Base-by-base conservation (phyloP, 2,797 vertebrate genomes). In the Ctenopoma multispine region DNA sequence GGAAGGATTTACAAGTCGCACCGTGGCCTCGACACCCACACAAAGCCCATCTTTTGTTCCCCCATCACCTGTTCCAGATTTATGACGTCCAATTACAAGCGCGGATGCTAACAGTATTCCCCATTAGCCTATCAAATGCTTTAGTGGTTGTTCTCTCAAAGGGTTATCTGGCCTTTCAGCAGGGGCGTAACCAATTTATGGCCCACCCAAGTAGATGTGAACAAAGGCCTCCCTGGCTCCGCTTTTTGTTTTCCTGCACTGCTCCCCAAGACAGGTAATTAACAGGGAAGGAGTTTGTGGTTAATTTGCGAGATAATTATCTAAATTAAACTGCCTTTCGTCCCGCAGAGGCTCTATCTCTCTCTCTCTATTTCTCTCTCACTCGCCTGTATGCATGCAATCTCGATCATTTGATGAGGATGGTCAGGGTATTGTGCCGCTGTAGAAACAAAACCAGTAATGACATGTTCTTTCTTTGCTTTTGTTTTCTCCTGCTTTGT, bases 81-180 rank as follows among this genome's bases (percentile, higher is more conserved):
- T 97, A 99, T 96, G 94, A 94, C 89, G 92, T 83, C 91, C 87
- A 92, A 90, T 95, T 95, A 96, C 93, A 95, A 95, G 92, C 92
- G 89, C 72, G 90, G 88, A 87, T 90, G 89, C 93, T 91, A 92
- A 94, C 79, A 75, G 88, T 90, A 87, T 94, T 94, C 95, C 92
- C 95, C 95, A 97, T 98, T 96, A 94, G 96, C 94, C 95, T 93
- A 88, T 87, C 93, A 92, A 89, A 90, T 89, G 92, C 94, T 95
- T 93, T 93, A 92, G 92, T 93, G 92, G 82, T 89, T 89, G 90
- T 91, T 89, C 84, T 85, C 91, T 94, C 93, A 93, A 93, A 87
- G 85, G 93, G 93, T 89, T 89, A 92, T 92, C 82, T 89, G 91
- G 84, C 84, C 93, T 93, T 87, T 91, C 89, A 90, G 89, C 91